A percentile compares a stretch with the other conserved stretches of the same genome.
phyloP scores from a whole-genome alignment of 2,888 invertebrate genomes.

The Isotomurus palustris region DNA sequence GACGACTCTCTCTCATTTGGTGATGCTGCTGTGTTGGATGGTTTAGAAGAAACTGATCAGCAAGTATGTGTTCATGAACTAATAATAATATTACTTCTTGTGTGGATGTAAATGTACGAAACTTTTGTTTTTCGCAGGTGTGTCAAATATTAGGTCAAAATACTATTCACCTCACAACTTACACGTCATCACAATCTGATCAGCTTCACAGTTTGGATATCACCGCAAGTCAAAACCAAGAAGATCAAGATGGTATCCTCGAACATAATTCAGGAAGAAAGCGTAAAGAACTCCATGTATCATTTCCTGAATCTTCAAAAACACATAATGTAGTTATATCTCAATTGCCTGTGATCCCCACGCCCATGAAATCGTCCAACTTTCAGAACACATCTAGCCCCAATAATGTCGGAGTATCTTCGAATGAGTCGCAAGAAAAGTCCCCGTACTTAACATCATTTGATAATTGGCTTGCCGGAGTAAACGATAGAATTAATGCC shows the following conservation, averaged over 20 bases:
- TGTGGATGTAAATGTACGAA: not conserved
- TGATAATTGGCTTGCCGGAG: conserved; percentile 67
- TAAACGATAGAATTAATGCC: conserved; percentile 71
- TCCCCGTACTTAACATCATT: conserved; percentile 50
- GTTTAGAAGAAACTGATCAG: conserved; percentile 36
- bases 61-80: conserved; percentile 24
- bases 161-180: conserved; percentile 20
- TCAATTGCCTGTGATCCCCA: not conserved
- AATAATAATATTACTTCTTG: not conserved
- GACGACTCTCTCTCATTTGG: conserved; percentile 40
- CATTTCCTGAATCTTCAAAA: not conserved
- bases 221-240: not conserved
- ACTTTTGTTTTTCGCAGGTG: conserved; percentile 18
- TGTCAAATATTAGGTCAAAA: conserved; percentile 40
- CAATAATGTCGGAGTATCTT: not conserved
- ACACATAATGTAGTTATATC: not conserved
- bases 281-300: too few relatives aligned
- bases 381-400: not conserved
- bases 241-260: not conserved
- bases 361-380: not conserved
- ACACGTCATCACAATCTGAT: not conserved
- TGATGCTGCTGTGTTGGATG: conserved; percentile 31
- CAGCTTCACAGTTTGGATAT: not conserved
- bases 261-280: too few relatives aligned
- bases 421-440: not conserved